These are phyloP conservation scores for Watsonalla cultraria DNA, from an alignment of 2,888 invertebrate species.

Conservation along the genomic window DNA sequence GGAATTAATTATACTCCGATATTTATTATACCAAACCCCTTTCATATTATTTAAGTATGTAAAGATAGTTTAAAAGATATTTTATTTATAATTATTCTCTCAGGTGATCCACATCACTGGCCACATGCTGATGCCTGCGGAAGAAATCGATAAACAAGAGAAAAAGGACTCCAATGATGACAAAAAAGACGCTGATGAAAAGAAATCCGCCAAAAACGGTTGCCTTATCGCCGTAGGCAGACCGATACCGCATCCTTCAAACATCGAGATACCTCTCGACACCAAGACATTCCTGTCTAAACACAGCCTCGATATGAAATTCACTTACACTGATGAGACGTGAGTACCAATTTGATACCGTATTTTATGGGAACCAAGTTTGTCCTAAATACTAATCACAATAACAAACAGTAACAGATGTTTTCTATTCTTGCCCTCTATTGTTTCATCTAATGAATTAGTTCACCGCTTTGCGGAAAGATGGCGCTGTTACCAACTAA, in stretches of 20 bases:
- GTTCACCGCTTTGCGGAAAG: conserved; percentile 31
- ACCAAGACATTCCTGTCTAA: conserved; percentile 94
- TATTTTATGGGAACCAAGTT: no score
- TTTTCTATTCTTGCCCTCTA: neutral
- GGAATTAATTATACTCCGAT: no score
- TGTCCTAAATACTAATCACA: no score
- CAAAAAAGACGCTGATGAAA: conserved; percentile 42
- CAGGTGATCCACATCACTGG: conserved; percentile 95
- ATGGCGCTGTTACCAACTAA: conserved; percentile 53
- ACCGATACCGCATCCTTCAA: conserved; percentile 93
- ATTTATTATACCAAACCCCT: no score
- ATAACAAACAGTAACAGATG: no score
- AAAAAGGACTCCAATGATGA: conserved; percentile 53
- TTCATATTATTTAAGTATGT: no score
- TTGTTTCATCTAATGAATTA: neutral
- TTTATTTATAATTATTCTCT: conserved; percentile 24
- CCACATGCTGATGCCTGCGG: conserved; percentile 80
- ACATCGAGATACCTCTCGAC: conserved; percentile 94
- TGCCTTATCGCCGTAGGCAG: conserved; percentile 87
- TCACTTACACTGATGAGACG: conserved; percentile 96
- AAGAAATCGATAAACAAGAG: conserved; percentile 33
- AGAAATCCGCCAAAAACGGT: conserved; percentile 44
- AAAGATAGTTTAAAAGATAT: neutral
- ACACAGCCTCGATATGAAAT: conserved; percentile 96
- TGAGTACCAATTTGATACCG: conserved; percentile 66